Evolutionary conservation across 2,797 vertebrate species (phyloP), one percentile per base, ranked within the genome.

Genomic region (Pseudopleuronectes americanus): DNA sequence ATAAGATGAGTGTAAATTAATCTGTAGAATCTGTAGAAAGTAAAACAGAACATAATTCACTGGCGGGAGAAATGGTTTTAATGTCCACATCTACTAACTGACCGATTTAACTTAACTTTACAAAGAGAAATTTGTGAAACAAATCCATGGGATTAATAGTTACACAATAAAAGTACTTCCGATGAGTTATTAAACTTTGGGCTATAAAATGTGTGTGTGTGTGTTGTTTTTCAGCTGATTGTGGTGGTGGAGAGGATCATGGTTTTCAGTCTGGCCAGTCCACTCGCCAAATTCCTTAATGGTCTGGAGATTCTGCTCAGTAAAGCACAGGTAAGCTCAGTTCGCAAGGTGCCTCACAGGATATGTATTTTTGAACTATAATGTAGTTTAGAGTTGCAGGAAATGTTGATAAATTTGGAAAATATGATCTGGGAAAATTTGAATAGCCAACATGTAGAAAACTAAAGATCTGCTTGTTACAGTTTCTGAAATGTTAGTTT

Each of bases 281-380:
- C 98, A 6, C 90, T 99, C 55, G 96, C 97, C 10, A 99, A 98
- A 86, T 96, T 99, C 71, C 92, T 99, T 12, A 97, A 97, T 24
- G 98, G 98, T n/a, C 89, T 99, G 88, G 98, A 99, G 93, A 97
- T 99, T 76, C 94, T 99, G 70, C 93, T 99, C 56, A 89, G 94
- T 84, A 99, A 99, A 89, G 94, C 98, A 45, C 98, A 99, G 92
- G 98, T 99, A 84, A 92, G 91, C 1, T 55, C 41, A n/a, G n/a
- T 57, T 2, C 26, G 23, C 31, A 33, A 2, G 8, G n/a, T 9
- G 4, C 4, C 14, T 55, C 14, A 21, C 8, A 5, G 31, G 2
- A 4, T 21, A 22, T 26, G 0, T 8, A n/a, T 19, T 1, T 16
- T 33, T 19, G n/a, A 47, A 53, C 13, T 12, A 4, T 0, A 31